phyloP scores from a whole-genome alignment of 2,797 vertebrate genomes.

The Peromyscus attwateri region DNA sequence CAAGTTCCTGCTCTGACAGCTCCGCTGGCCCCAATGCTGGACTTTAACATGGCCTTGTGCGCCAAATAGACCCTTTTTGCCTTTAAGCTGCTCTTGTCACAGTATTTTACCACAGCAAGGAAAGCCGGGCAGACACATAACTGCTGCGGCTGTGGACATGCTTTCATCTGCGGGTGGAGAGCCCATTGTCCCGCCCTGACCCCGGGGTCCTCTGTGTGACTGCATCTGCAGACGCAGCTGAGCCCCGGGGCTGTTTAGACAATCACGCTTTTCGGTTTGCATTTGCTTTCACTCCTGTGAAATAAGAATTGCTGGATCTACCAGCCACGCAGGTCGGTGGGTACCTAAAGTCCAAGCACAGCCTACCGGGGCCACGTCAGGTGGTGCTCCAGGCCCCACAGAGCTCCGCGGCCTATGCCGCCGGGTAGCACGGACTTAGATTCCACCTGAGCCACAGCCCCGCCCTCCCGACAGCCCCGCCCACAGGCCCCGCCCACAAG shows the following conservation, averaged over 20 bases:
- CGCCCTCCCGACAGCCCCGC: neutral
- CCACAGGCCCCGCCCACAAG: neutral
- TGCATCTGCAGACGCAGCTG: neutral
- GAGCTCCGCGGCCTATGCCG: neutral
- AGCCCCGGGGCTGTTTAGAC: too few species aligned
- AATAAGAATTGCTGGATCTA: neutral
- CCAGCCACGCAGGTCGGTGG: too few species aligned
- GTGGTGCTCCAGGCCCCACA: neutral
- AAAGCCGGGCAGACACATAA: neutral
- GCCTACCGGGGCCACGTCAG: neutral
- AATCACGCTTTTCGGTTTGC: neutral
- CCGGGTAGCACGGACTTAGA: too few species aligned
- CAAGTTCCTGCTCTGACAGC: neutral
- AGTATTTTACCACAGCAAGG: neutral
- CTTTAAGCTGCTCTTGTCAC: neutral
- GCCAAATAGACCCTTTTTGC: neutral
- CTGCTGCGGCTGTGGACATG: neutral
- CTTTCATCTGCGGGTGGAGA: neutral
- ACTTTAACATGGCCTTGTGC: neutral
- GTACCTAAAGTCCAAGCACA: neutral
- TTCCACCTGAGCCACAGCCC: neutral
- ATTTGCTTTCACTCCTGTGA: neutral
- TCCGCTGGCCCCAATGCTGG: neutral
- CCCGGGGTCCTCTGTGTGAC: neutral
- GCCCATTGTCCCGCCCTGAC: neutral